phyloP scores from a whole-genome alignment of 2,113 vertebrate genomes.

The cattle (Bos taurus) region ARS-UCD2.0 NC_037348.1:48272501-48273000 shows the following conservation, averaged over 20 bases:
- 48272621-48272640: background rate
- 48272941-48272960: background rate
- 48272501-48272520: background rate
- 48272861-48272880: background rate
- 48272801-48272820: background rate
- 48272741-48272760: background rate
- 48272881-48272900: background rate
- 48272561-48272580: background rate
- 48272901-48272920: background rate
- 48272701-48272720: constrained; percentile 11
- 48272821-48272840: background rate
- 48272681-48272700: background rate
- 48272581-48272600: background rate
- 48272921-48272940: background rate
- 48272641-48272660: background rate
- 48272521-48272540: background rate
- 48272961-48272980: background rate
- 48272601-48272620: background rate
- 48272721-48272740: background rate
- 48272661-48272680: constrained; percentile 10
- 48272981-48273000: background rate
- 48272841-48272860: background rate
- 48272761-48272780: background rate
- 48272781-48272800: background rate
- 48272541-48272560: background rate